Conservation (phyloP, 1,140 invertebrate species). For the Trichonephila clavipes region DNA sequence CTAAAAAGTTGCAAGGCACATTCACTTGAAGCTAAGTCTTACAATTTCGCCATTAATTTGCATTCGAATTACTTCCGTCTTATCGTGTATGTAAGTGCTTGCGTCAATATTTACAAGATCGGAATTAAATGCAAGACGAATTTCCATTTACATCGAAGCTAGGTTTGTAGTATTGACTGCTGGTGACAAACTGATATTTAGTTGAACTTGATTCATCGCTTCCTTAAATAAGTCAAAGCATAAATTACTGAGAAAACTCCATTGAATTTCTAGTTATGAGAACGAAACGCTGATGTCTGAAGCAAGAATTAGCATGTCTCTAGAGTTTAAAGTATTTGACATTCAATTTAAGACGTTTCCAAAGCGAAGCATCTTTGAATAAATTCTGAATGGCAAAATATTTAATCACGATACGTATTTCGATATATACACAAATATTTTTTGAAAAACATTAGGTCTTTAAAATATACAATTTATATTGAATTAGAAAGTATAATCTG, state of each 20-base stretch:
- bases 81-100: neutral
- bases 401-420: neutral
- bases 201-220: constrained; percentile 44
- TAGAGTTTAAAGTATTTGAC: constrained; percentile 32
- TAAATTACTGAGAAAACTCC: constrained; percentile 45
- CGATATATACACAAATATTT: neutral
- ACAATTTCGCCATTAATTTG: neutral
- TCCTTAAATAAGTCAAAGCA: constrained; percentile 52
- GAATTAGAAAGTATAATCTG: no score
- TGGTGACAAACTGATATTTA: constrained; percentile 50
- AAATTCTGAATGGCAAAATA: neutral
- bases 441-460: neutral
- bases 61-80: neutral
- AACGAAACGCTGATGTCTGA: neutral
- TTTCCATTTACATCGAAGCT: constrained; percentile 44
- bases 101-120: neutral
- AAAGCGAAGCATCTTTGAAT: neutral
- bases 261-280: constrained; percentile 30
- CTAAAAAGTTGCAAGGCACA: no score
- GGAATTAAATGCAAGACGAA: constrained; percentile 24
- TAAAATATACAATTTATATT: no score
- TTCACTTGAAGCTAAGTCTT: no score
- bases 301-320: constrained; percentile 49
- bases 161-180: constrained; percentile 5
- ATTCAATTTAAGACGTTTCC: constrained; percentile 48